Conservation (phyloP, 2,888 invertebrate species). For the Philonicus albiceps region DNA sequence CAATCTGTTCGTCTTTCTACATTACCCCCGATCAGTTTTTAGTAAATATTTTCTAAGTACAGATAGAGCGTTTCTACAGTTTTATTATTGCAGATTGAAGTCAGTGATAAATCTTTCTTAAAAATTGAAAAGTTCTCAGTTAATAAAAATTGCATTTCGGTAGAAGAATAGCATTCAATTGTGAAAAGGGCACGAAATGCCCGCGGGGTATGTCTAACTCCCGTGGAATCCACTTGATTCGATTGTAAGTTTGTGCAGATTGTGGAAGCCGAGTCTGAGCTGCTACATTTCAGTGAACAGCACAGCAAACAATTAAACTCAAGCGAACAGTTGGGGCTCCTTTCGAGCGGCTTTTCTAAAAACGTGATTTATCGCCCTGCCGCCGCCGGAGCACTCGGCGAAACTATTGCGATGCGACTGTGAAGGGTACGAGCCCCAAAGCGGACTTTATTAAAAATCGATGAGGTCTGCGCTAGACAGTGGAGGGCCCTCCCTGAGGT, state of each 20-base stretch:
- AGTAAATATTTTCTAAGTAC: too few relatives aligned
- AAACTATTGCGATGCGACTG: neutral
- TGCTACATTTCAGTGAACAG: neutral
- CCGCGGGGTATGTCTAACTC: neutral
- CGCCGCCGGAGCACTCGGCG: neutral
- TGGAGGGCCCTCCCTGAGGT: neutral
- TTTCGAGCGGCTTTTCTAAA: neutral
- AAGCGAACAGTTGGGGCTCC: neutral
- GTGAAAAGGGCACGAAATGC: neutral
- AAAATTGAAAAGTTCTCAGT: neutral
- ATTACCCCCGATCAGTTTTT: too few relatives aligned
- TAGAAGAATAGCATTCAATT: neutral
- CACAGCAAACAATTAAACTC: neutral
- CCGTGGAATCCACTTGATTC: neutral
- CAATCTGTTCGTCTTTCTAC: too few relatives aligned
- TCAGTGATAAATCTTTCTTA: neutral
- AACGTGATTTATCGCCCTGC: slow-evolving; percentile 2
- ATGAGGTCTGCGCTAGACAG: neutral
- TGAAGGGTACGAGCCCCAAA: neutral
- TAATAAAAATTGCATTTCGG: neutral
- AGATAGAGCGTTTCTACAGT: too few relatives aligned
- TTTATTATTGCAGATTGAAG: too few relatives aligned
- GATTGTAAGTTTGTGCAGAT: neutral
- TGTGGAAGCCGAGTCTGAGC: neutral
- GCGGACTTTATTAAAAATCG: slow-evolving; percentile 3